A percentile compares a stretch with the other conserved stretches of the same genome.
phyloP scores from a whole-genome alignment of 2,113 vertebrate genomes.

The Plecturocebus donacophilus region DNA sequence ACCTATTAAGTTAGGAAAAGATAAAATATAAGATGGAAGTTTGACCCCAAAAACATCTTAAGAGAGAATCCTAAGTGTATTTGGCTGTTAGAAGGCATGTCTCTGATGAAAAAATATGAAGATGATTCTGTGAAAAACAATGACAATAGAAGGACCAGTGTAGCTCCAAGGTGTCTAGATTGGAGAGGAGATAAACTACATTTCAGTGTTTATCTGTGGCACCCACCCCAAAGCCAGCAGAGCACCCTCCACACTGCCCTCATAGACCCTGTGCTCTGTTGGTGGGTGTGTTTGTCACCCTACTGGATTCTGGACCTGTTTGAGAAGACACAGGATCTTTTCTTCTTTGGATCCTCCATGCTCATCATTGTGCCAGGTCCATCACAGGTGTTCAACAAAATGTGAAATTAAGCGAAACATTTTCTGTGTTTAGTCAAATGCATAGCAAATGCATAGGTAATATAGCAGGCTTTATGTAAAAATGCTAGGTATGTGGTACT shows the following conservation, averaged over 20 bases:
- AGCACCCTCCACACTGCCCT: not conserved
- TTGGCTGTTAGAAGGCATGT: not conserved
- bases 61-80: not conserved
- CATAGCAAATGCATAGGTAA: slow-evolving; percentile 54
- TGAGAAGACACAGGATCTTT: not conserved
- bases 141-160: not conserved
- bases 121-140: slow-evolving; percentile 51
- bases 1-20: not conserved
- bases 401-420: slow-evolving; percentile 14
- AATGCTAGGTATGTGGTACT: slow-evolving; percentile 62
- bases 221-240: too few relatives aligned
- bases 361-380: not conserved
- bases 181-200: accelerated
- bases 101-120: slow-evolving; percentile 16
- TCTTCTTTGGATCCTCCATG: not conserved
- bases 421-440: slow-evolving; percentile 70
- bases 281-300: not conserved
- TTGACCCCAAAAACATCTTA: not conserved
- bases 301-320: not conserved
- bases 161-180: not conserved
- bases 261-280: accelerated
- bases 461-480: slow-evolving; percentile 71
- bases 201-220: not conserved
- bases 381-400: slow-evolving; percentile 15
- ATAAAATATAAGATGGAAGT: not conserved